These are phyloP conservation scores for Notodonta dromedarius DNA, from an alignment of 2,888 invertebrate species.

Conservation along the genomic window DNA sequence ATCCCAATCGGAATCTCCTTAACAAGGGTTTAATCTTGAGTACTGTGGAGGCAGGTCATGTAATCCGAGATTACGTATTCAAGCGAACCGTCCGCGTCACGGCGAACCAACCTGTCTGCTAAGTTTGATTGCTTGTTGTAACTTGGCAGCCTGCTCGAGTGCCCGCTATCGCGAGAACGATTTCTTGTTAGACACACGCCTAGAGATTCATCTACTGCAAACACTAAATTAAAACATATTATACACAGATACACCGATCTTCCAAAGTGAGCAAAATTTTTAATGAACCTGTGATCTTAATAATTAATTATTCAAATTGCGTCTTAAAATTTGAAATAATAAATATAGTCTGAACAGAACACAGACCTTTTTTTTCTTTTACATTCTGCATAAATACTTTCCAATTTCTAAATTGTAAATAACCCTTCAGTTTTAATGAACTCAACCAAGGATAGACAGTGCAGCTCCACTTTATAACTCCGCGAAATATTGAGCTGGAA, in stretches of 20 bases:
- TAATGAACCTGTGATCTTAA: too few relatives aligned
- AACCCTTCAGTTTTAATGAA: not conserved
- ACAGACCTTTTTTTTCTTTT: too few relatives aligned
- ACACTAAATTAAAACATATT: too few relatives aligned
- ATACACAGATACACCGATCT: too few relatives aligned
- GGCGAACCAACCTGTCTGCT: not conserved
- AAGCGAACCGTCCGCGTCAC: not conserved
- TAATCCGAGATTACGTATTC: not conserved
- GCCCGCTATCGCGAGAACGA: not conserved
- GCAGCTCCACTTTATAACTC: not conserved
- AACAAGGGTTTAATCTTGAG: not conserved
- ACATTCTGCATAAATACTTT: too few relatives aligned
- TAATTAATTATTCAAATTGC: too few relatives aligned
- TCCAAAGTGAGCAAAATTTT: too few relatives aligned
- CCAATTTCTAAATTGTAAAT: too few relatives aligned
- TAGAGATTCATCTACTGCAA: not conserved
- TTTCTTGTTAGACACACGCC: not conserved
- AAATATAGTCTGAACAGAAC: too few relatives aligned
- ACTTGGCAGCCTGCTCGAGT: not conserved
- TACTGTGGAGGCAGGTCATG: not conserved
- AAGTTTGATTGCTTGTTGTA: not conserved
- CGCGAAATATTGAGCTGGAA: conserved; percentile 7
- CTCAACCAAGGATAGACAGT: not conserved
- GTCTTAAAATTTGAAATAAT: too few relatives aligned
- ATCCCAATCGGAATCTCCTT: too few relatives aligned